Percentiles rank a stretch among this genome's conserved stretches.
Conservation (phyloP, 2,888 invertebrate species). For the Lydus trimaculatus region DNA sequence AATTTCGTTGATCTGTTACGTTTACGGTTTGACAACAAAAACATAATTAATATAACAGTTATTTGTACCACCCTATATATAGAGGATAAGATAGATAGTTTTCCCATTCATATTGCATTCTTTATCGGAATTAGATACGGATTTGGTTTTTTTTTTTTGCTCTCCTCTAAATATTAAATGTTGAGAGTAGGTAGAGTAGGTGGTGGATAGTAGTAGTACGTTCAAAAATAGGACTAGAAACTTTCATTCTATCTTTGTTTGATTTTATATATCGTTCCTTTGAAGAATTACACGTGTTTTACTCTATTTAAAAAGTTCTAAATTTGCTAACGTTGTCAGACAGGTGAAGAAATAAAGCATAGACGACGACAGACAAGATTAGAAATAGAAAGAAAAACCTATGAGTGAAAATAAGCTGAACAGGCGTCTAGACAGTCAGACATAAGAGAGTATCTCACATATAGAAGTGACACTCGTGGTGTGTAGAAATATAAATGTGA, state of each 20-base stretch:
- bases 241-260: background rate
- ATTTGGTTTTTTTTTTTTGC: too few relatives aligned
- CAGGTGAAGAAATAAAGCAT: constrained; percentile 7
- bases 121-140: too few relatives aligned
- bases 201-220: background rate
- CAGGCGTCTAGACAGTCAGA: background rate
- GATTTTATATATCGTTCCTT: background rate
- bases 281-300: background rate
- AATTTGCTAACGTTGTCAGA: constrained; percentile 1
- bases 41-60: too few relatives aligned
- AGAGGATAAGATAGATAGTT: too few relatives aligned
- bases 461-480: background rate
- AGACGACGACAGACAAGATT: constrained; percentile 6
- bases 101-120: too few relatives aligned
- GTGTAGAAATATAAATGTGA: background rate
- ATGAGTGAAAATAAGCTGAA: background rate
- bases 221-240: background rate
- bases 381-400: background rate
- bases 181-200: too few relatives aligned
- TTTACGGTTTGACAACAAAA: too few relatives aligned
- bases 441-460: background rate
- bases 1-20: background rate
- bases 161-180: too few relatives aligned
- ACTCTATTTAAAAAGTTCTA: constrained; percentile 3
- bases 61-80: too few relatives aligned